A percentile compares a stretch with the other conserved stretches of the same genome.
Conservation (phyloP, 2,888 invertebrate genomes). For the Esperia sulphurella region DNA sequence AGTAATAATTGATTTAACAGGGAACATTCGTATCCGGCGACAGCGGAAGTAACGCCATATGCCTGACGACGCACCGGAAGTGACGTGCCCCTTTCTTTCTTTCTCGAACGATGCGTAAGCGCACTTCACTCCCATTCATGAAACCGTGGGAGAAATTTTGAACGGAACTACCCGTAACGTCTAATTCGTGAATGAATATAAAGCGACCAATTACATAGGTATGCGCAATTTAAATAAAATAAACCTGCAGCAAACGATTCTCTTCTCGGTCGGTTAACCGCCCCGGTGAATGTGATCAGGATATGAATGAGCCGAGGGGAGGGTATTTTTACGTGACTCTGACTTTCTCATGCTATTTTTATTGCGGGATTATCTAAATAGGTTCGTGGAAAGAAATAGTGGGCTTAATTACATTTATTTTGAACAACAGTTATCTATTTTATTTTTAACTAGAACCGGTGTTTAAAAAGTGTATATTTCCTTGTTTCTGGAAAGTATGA, state of each 20-base stretch:
- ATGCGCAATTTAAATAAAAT: conserved; percentile 44
- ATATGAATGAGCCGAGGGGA: conserved; percentile 48
- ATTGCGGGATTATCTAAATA: conserved; percentile 12
- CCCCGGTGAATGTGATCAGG: conserved; percentile 23
- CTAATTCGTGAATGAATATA: conserved; percentile 66
- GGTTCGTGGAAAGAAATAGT: background rate
- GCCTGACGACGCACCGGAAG: conserved; percentile 58
- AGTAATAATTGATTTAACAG: conserved; percentile 69
- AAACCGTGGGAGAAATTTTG: conserved; percentile 63
- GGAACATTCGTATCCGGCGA: conserved; percentile 67
- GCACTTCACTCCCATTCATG: conserved; percentile 45
- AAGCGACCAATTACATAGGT: conserved; percentile 42
- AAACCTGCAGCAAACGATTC: conserved; percentile 34
- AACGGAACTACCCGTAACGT: conserved; percentile 52
- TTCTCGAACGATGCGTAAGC: conserved; percentile 37
- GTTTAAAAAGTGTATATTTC: too few species aligned
- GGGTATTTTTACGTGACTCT: conserved; percentile 47
- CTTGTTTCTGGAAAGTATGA: too few species aligned
- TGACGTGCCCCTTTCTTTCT: conserved; percentile 69
- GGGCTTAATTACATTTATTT: background rate
- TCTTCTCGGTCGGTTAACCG: conserved; percentile 43
- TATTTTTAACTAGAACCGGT: too few species aligned
- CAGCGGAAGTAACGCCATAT: conserved; percentile 64
- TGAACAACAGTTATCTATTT: background rate
- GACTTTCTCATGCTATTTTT: conserved; percentile 46